Evolutionary conservation across 2,797 vertebrate species (phyloP).

Genomic region (Aulostomus chinensis): DNA sequence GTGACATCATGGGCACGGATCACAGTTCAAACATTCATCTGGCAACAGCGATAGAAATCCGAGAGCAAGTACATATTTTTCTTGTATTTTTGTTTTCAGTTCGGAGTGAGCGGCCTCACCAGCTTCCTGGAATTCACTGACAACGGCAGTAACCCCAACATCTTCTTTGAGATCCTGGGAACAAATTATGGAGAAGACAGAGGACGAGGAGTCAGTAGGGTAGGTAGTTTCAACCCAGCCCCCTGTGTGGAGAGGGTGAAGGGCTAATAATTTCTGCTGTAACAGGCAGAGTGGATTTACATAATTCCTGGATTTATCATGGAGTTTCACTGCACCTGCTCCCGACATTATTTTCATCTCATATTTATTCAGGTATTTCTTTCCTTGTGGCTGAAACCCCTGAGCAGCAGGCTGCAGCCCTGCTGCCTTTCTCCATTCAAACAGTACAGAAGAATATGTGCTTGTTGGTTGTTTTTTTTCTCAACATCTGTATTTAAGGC

Average conservation of each 20-base stretch:
- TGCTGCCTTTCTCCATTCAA: constrained; percentile 14
- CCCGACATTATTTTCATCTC: constrained; percentile 35
- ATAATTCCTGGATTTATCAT: constrained; percentile 43
- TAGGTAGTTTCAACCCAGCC: constrained; percentile 72
- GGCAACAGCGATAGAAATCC: too few species aligned
- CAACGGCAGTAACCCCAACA: constrained; percentile 94
- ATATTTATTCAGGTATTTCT: constrained; percentile 30
- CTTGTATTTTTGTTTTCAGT: constrained; percentile 71
- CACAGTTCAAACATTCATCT: too few species aligned
- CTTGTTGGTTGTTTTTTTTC: not conserved
- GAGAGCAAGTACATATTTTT: too few species aligned
- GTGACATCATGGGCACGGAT: too few species aligned
- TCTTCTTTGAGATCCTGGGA: constrained; percentile 96
- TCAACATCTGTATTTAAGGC: not conserved
- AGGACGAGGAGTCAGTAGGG: constrained; percentile 92
- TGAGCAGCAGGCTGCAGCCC: constrained; percentile 1
- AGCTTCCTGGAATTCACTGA: constrained; percentile 95
- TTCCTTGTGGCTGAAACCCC: constrained; percentile 18
- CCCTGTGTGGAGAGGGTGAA: constrained; percentile 5
- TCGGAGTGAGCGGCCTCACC: constrained; percentile 91
- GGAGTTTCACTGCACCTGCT: constrained; percentile 34
- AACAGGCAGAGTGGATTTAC: constrained; percentile 33
- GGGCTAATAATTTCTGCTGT: constrained; percentile 19
- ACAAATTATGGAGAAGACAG: constrained; percentile 98
- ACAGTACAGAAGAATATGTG: too few species aligned